Evolutionary conservation across 2,797 vertebrate genomes (phyloP).

Genomic region (Lutjanus argentimaculatus): DNA sequence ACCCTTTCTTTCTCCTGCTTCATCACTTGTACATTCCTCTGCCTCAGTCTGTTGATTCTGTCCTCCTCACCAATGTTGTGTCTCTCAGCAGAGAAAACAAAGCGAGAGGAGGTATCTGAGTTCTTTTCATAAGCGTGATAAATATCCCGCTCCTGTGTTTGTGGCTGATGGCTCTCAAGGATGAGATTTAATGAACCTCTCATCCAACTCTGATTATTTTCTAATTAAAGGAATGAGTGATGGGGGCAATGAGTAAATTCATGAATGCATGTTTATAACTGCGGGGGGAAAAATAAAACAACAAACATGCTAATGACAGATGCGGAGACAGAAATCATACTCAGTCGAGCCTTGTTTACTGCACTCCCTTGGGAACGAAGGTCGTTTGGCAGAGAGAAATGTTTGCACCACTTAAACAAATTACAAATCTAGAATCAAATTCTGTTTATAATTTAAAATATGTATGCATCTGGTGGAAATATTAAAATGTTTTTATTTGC

Average conservation of each 20-base stretch:
- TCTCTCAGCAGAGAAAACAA: slow-evolving; percentile 47
- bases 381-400: slow-evolving; percentile 40
- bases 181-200: slow-evolving; percentile 83
- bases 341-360: slow-evolving; percentile 43
- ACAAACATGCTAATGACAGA: slow-evolving; percentile 62
- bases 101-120: slow-evolving; percentile 50
- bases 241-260: slow-evolving; percentile 68
- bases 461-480: slow-evolving; percentile 5
- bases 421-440: slow-evolving; percentile 33
- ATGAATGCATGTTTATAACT: slow-evolving; percentile 73
- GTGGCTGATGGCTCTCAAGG: slow-evolving; percentile 74
- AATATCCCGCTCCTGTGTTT: slow-evolving; percentile 72
- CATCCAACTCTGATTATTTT: slow-evolving; percentile 82
- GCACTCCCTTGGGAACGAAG: slow-evolving; percentile 40
- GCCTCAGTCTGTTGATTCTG: slow-evolving; percentile 25
- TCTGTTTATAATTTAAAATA: slow-evolving; percentile 28
- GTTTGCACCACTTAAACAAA: slow-evolving; percentile 36
- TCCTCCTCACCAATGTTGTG: slow-evolving; percentile 31
- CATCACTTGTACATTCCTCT: slow-evolving; percentile 36
- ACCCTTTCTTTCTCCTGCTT: slow-evolving; percentile 26
- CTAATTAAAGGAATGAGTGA: slow-evolving; percentile 81
- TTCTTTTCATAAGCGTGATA: slow-evolving; percentile 72
- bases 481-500: not conserved
- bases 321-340: slow-evolving; percentile 49
- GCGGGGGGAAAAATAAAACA: slow-evolving; percentile 37